Percentiles rank a stretch among this genome's conserved stretches.
These are phyloP conservation scores for Gobiocypris rarus DNA, from an alignment of 2,113 vertebrate genomes.

Conservation along the genomic window DNA sequence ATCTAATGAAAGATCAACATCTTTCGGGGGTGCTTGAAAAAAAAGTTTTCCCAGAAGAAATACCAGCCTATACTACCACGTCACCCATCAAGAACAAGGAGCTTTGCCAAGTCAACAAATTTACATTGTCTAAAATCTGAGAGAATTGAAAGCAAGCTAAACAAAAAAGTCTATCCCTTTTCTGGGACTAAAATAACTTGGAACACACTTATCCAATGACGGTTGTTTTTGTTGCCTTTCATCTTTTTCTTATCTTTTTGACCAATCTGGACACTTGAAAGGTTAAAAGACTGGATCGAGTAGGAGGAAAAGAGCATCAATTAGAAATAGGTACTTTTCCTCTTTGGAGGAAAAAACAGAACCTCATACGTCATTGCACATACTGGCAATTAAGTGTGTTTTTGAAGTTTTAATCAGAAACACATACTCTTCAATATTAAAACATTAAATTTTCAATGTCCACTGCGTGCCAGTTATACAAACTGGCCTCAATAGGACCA, in stretches of 20 bases:
- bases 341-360: slow-evolving; percentile 56
- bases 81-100: slow-evolving; percentile 2
- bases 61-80: slow-evolving; percentile 41
- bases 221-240: slow-evolving; percentile 70
- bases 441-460: slow-evolving; percentile 49
- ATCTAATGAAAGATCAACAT: slow-evolving; percentile 65
- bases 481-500: slow-evolving; percentile 62
- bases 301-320: neutral
- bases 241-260: slow-evolving; percentile 77
- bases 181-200: neutral
- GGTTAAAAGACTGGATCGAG: slow-evolving; percentile 44
- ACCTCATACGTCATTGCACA: slow-evolving; percentile 57
- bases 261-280: slow-evolving; percentile 75
- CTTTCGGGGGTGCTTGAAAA: slow-evolving; percentile 53
- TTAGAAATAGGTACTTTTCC: slow-evolving; percentile 28
- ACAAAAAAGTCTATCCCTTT: slow-evolving; percentile 33
- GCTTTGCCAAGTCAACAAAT: neutral
- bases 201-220: slow-evolving; percentile 69
- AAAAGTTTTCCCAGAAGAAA: slow-evolving; percentile 27
- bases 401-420: slow-evolving; percentile 47
- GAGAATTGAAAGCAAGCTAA: slow-evolving; percentile 35
- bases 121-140: neutral
- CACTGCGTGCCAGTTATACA: slow-evolving; percentile 62
- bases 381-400: slow-evolving; percentile 64
- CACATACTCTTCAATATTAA: slow-evolving; percentile 56